Conservation (phyloP, 2,797 vertebrate genomes). For the Oryzias sinensis region DNA sequence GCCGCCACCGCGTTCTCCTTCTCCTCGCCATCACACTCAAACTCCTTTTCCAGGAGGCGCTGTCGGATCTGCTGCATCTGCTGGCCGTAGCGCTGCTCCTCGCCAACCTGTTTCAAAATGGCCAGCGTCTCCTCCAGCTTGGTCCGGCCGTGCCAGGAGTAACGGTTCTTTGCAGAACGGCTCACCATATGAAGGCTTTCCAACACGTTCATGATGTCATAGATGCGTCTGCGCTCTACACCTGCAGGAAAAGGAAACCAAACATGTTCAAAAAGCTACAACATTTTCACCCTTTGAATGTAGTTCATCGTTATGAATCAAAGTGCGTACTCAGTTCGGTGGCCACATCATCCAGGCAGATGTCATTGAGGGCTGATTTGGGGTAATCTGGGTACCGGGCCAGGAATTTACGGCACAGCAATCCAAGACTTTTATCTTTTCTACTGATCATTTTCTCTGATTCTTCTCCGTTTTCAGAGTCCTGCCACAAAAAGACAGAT, state of each 20-base stretch:
- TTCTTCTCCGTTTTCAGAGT: conserved; percentile 85
- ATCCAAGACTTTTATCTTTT: conserved; percentile 95
- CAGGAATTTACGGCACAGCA: conserved; percentile 93
- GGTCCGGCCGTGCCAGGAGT: conserved; percentile 88
- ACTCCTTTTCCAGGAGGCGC: conserved; percentile 76
- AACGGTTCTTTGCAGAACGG: conserved; percentile 93
- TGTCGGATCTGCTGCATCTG: conserved; percentile 91
- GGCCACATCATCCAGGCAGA: conserved; percentile 93
- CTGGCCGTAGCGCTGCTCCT: conserved; percentile 84
- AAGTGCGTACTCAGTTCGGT: conserved; percentile 88
- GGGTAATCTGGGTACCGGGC: conserved; percentile 89
- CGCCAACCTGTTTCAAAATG: conserved; percentile 82
- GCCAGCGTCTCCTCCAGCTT: conserved; percentile 87
- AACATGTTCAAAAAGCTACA: neutral
- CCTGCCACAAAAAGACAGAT: conserved; percentile 61
- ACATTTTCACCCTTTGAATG: neutral
- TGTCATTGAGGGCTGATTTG: conserved; percentile 81
- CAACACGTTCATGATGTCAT: conserved; percentile 96
- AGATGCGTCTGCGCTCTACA: conserved; percentile 92
- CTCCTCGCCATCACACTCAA: conserved; percentile 74
- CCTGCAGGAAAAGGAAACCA: conserved; percentile 63
- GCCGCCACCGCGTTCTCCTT: conserved; percentile 76
- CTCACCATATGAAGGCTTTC: conserved; percentile 98
- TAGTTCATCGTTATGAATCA: too few species aligned
- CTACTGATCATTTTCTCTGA: conserved; percentile 87